Evolutionary conservation across 2,797 vertebrate genomes (phyloP).

Genomic region (Pygocentrus nattereri): DNA sequence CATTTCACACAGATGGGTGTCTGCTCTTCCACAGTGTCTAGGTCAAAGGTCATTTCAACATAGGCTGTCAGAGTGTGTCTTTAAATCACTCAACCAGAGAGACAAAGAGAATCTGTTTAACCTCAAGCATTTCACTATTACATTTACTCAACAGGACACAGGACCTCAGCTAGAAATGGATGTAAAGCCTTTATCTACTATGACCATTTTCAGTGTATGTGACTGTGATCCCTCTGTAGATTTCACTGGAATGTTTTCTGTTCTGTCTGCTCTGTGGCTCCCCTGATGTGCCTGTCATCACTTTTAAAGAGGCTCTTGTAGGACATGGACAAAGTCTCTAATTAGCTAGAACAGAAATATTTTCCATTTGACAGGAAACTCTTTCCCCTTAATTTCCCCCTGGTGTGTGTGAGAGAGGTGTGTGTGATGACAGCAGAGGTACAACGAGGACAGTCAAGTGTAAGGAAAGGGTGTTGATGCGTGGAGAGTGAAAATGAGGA

Average conservation of each 20-base stretch:
- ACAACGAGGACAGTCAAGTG: not conserved
- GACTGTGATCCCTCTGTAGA: not conserved
- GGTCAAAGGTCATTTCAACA: constrained; percentile 74
- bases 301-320: not conserved
- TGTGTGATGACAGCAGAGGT: constrained; percentile 25
- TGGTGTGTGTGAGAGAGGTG: constrained; percentile 8
- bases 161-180: not conserved
- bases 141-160: constrained; percentile 38
- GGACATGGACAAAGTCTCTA: not conserved
- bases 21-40: constrained; percentile 29
- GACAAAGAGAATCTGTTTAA: constrained; percentile 53
- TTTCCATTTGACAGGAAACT: constrained; percentile 21
- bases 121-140: constrained; percentile 69
- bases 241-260: not conserved
- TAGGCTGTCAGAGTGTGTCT: constrained; percentile 50
- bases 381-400: not conserved
- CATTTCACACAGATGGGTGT: constrained; percentile 5
- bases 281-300: constrained; percentile 3
- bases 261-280: not conserved
- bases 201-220: not conserved
- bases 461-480: not conserved
- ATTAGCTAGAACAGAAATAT: not conserved
- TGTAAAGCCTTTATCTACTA: not conserved
- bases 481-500: not conserved
- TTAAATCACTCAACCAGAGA: constrained; percentile 60